Conservation (phyloP, 35 echinoderm and acorn worm genomes). For the Amphiura filiformis region DNA sequence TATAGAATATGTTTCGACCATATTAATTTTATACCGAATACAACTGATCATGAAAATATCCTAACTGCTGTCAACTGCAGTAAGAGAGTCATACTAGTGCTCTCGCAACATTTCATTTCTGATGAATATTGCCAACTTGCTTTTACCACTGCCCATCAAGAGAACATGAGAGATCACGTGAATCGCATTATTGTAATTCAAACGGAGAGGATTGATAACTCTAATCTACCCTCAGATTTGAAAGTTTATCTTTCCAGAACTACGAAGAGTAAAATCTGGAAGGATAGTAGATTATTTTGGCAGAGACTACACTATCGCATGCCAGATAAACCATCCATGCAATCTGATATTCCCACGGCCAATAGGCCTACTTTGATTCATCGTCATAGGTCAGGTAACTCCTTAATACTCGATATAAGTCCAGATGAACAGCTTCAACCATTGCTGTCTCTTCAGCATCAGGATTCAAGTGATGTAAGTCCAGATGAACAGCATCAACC, state of each 20-base stretch:
- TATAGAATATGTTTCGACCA: not conserved
- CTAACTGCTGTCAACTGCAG: not conserved
- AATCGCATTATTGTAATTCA: not conserved
- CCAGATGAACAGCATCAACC: not conserved
- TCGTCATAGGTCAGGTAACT: too few relatives aligned
- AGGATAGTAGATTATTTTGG: not conserved
- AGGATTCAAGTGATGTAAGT: too few relatives aligned
- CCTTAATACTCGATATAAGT: not conserved
- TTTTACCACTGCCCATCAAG: not conserved
- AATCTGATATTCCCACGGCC: not conserved
- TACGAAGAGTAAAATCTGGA: constrained; percentile 3
- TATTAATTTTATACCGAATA: not conserved
- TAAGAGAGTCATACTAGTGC: not conserved
- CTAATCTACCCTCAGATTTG: not conserved
- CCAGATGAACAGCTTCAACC: not conserved
- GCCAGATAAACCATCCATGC: not conserved
- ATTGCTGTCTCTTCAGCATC: not conserved
- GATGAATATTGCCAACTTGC: not conserved
- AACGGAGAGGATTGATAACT: not conserved
- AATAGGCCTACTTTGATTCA: too few relatives aligned
- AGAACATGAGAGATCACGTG: not conserved
- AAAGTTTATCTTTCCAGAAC: not conserved
- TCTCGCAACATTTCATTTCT: not conserved
- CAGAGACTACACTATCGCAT: not conserved
- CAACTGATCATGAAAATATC: not conserved